phyloP scores from a whole-genome alignment of 2,888 invertebrate genomes.

The Drosophila barbarae region DNA sequence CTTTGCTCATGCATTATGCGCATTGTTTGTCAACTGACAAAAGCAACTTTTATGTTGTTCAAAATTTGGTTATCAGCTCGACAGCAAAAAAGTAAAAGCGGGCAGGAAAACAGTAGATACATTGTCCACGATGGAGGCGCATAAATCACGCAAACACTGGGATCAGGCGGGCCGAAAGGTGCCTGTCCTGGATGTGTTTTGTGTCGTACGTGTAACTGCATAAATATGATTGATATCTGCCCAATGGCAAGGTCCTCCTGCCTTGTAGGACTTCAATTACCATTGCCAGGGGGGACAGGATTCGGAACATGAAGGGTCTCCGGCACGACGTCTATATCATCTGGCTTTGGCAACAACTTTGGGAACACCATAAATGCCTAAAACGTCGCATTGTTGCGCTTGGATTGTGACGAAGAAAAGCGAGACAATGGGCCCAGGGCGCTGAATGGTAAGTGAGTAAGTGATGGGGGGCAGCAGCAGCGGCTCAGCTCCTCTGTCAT shows the following conservation, averaged over 20 bases:
- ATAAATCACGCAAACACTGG: conserved; percentile 31
- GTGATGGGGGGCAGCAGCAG: conserved; percentile 1
- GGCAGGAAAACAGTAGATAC: conserved; percentile 1
- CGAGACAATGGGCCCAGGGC: conserved; percentile 38
- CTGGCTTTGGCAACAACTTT: conserved; percentile 27
- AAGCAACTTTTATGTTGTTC: conserved; percentile 64
- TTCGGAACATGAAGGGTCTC: neutral
- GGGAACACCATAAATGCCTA: conserved; percentile 39
- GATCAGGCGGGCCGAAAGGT: conserved; percentile 22
- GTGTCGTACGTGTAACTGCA: conserved; percentile 52
- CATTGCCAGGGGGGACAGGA: conserved; percentile 4
- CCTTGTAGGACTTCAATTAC: conserved; percentile 44
- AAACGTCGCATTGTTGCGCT: conserved; percentile 47
- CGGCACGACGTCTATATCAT: conserved; percentile 24
- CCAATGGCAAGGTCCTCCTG: conserved; percentile 10
- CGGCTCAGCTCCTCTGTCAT: conserved; percentile 14
- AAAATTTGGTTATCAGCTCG: conserved; percentile 53
- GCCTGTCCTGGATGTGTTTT: conserved; percentile 17
- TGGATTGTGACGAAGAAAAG: conserved; percentile 43
- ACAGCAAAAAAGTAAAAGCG: neutral
- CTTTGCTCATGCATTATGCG: conserved; percentile 67
- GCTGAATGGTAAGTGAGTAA: conserved; percentile 8
- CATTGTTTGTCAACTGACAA: conserved; percentile 72
- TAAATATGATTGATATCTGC: conserved; percentile 60
- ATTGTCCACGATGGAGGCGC: conserved; percentile 15